phyloP scores from a whole-genome alignment of 1,140 invertebrate genomes.

The Drosophila insularis region DNA sequence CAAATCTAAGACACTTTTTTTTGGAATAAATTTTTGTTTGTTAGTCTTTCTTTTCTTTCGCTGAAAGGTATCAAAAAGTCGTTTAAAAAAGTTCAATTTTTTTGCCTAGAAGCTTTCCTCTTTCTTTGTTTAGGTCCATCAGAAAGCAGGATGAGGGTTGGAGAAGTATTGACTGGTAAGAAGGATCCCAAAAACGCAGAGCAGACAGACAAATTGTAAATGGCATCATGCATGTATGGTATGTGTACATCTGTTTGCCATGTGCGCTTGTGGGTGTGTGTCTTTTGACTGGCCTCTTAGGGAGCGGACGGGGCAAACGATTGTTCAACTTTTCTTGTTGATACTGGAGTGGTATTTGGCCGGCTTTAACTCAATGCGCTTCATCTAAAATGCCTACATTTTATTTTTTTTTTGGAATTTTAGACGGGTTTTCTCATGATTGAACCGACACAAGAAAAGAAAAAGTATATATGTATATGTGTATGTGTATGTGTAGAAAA shows the following conservation, averaged over 20 bases:
- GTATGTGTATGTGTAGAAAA: background rate
- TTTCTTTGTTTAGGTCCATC: slow-evolving; percentile 9
- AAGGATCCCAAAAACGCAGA: slow-evolving; percentile 14
- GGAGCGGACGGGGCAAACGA: background rate
- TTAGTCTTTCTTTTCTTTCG: slow-evolving; percentile 23
- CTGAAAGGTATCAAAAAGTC: background rate
- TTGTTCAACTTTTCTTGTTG: slow-evolving; percentile 13
- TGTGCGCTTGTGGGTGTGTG: background rate
- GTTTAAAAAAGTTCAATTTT: background rate
- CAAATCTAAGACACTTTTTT: too few relatives aligned
- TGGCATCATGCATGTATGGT: slow-evolving; percentile 28
- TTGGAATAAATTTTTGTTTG: too few relatives aligned
- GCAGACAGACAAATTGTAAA: slow-evolving; percentile 49
- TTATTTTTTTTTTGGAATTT: slow-evolving; percentile 1
- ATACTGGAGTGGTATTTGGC: background rate
- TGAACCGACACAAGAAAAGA: background rate
- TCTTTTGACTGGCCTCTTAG: too few relatives aligned
- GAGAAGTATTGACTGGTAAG: background rate
- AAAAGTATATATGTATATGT: background rate
- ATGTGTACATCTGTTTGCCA: slow-evolving; percentile 1
- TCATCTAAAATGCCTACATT: background rate
- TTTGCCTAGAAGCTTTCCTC: background rate
- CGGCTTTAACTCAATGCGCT: background rate
- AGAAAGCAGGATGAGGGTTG: background rate
- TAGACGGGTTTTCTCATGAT: background rate